Evolutionary conservation across 2,113 vertebrate species (phyloP).

Genomic region (Malurus elegans): DNA sequence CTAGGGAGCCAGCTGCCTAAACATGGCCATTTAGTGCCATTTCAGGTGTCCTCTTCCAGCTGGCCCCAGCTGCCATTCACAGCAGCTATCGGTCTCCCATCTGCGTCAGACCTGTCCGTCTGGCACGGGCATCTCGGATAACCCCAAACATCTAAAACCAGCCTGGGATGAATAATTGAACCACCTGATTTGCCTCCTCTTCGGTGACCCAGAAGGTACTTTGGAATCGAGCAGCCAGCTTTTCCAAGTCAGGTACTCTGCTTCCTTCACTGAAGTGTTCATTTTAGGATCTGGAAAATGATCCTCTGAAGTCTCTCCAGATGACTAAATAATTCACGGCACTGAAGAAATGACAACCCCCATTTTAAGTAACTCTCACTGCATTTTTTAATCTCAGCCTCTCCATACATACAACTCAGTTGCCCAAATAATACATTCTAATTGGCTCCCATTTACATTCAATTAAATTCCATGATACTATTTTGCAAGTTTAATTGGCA

Average conservation of each 20-base stretch:
- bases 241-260: not conserved
- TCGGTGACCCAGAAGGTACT: rapidly evolving
- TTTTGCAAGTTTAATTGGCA: slow-evolving; percentile 5
- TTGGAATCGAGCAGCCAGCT: not conserved
- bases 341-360: not conserved
- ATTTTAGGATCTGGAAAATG: not conserved
- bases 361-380: not conserved
- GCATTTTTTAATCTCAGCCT: not conserved
- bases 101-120: not conserved
- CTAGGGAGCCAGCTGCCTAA: not conserved
- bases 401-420: not conserved
- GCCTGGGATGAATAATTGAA: not conserved
- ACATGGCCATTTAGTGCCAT: not conserved
- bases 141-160: not conserved
- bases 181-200: not conserved
- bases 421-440: not conserved
- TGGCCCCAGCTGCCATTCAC: not conserved
- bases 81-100: not conserved
- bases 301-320: not conserved
- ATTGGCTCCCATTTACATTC: not conserved
- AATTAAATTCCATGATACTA: not conserved
- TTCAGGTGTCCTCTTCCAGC: not conserved
- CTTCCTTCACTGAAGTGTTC: not conserved
- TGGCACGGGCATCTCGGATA: rapidly evolving
- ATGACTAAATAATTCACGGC: not conserved